Evolutionary conservation across 2,888 invertebrate genomes (phyloP).

Genomic region (Podotricha telesiphe): DNA sequence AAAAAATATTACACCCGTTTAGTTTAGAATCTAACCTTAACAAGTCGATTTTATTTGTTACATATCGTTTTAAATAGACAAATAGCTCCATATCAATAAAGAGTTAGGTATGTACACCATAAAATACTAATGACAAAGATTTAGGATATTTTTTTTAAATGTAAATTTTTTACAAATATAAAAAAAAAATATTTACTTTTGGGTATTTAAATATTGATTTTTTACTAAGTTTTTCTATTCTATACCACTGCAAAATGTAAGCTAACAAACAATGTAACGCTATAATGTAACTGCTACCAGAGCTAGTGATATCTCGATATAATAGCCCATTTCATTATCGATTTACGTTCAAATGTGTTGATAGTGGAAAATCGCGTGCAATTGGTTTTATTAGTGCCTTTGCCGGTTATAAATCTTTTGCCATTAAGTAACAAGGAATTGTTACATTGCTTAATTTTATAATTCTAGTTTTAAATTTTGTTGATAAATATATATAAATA

Average conservation of each 20-base stretch:
- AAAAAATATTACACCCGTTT: no score
- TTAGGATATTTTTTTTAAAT: no score
- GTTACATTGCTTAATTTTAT: constrained; percentile 6
- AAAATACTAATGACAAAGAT: no score
- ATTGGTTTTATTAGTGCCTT: constrained; percentile 31
- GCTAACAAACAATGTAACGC: constrained; percentile 43
- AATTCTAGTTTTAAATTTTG: neutral
- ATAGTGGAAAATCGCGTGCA: constrained; percentile 33
- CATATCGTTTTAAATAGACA: no score
- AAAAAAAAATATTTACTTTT: no score
- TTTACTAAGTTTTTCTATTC: neutral
- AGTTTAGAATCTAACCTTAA: no score
- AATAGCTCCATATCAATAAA: no score
- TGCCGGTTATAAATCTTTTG: constrained; percentile 26
- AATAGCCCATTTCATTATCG: constrained; percentile 32
- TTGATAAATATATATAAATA: no score
- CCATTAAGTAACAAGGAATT: constrained; percentile 12
- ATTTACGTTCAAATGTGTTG: constrained; percentile 32
- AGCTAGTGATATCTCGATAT: constrained; percentile 44
- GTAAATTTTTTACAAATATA: no score
- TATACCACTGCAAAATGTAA: neutral
- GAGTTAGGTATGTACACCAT: no score
- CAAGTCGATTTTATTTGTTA: no score
- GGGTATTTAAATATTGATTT: no score
- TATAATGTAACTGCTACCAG: constrained; percentile 46